Evolutionary conservation across 2,888 invertebrate species (phyloP).

Genomic region (Andrena trimmerana): DNA sequence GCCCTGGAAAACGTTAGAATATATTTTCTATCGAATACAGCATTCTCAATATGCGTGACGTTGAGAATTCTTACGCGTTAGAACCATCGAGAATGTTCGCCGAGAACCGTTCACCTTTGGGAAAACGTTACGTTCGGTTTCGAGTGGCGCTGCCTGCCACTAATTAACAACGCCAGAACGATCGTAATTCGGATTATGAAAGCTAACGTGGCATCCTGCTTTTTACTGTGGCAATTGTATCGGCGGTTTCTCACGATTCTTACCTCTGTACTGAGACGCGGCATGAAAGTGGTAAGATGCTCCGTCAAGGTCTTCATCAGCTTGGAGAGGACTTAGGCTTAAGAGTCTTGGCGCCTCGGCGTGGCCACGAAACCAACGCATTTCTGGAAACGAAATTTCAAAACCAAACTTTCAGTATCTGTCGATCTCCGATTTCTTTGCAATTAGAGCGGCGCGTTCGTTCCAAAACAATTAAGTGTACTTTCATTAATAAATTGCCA

Average conservation of each 20-base stretch:
- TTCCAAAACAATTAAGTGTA: too few relatives aligned
- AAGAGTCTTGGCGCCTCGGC: slow-evolving; percentile 89
- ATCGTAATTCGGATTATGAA: slow-evolving; percentile 54
- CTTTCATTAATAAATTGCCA: background rate
- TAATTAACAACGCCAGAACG: slow-evolving; percentile 39
- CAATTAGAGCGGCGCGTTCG: too few relatives aligned
- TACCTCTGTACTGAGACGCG: slow-evolving; percentile 85
- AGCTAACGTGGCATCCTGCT: slow-evolving; percentile 49
- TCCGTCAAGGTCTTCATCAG: slow-evolving; percentile 82
- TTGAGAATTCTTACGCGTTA: too few relatives aligned
- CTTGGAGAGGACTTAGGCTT: slow-evolving; percentile 88
- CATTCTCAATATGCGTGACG: too few relatives aligned
- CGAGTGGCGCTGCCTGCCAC: background rate
- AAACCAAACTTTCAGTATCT: background rate
- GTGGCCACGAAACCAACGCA: slow-evolving; percentile 91
- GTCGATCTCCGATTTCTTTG: background rate
- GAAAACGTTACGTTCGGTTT: slow-evolving; percentile 23
- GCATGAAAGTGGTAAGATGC: slow-evolving; percentile 80
- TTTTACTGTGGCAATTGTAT: slow-evolving; percentile 48
- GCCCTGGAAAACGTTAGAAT: too few relatives aligned
- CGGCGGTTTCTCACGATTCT: slow-evolving; percentile 67
- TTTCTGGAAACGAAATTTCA: slow-evolving; percentile 80
- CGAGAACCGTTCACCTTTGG: slow-evolving; percentile 7
- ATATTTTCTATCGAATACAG: too few relatives aligned
- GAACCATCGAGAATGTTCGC: background rate